phyloP scores from a whole-genome alignment of 2,888 invertebrate genomes.

The Mystacides longicornis region DNA sequence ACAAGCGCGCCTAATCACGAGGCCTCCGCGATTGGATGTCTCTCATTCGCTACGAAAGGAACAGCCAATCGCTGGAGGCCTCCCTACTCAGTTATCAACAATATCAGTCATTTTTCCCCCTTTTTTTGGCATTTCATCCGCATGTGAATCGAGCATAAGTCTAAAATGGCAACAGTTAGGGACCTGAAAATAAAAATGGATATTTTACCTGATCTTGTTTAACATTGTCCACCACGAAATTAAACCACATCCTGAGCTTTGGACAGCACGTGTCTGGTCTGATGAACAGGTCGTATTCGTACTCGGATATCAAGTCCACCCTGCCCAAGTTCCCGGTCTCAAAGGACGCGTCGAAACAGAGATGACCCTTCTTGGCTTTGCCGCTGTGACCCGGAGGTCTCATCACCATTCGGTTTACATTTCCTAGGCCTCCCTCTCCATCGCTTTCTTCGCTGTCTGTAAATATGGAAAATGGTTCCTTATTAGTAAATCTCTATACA shows the following conservation, averaged over 20 bases:
- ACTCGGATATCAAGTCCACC: slow-evolving; percentile 87
- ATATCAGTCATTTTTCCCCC: no score
- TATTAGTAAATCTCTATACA: no score
- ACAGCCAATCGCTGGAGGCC: no score
- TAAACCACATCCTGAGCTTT: slow-evolving; percentile 90
- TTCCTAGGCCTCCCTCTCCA: slow-evolving; percentile 88
- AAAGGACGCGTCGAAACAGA: slow-evolving; percentile 95
- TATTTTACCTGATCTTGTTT: slow-evolving; percentile 84
- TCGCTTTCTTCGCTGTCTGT: slow-evolving; percentile 88
- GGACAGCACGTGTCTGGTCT: slow-evolving; percentile 96
- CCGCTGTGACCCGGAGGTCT: slow-evolving; percentile 88
- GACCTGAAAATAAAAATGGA: no score
- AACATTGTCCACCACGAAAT: slow-evolving; percentile 96
- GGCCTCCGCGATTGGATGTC: no score
- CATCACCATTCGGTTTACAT: slow-evolving; percentile 81
- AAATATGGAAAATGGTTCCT: no score
- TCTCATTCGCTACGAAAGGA: no score
- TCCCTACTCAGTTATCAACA: no score
- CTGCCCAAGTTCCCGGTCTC: slow-evolving; percentile 96
- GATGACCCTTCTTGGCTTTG: slow-evolving; percentile 90
- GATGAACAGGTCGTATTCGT: slow-evolving; percentile 93
- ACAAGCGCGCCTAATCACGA: no score
- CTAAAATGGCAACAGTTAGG: no score
- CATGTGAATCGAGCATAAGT: no score
- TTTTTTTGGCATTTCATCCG: no score